Base-by-base conservation (phyloP, 2,797 vertebrate genomes). In the Tapirus indicus region DNA sequence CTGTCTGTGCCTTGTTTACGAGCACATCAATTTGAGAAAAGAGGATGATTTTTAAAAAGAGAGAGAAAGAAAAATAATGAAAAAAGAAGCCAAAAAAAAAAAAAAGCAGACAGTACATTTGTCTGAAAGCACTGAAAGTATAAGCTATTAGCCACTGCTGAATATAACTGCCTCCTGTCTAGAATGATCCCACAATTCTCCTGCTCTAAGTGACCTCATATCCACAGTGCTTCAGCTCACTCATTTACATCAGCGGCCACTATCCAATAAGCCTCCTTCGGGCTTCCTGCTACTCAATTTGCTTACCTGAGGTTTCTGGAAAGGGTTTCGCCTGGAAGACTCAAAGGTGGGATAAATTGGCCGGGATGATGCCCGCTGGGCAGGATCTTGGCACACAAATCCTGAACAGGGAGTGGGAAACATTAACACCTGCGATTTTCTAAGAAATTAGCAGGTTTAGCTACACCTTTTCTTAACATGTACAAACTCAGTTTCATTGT, bases 341-440 rank as follows among this genome's bases (percentile, higher is more conserved):
- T 99, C 99, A 96, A 98, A 98, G 25, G 98, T 97, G 92, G 98
- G 98, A 98, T 99, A 99, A 97, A 99, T 95, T 66, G 98, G 86
- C 47, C 98, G 98, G 38, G 97, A 97, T 94, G 98, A 97, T 95
- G 98, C 82, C 93, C 98, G 99, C 84, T 98, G 99, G 94, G 99
- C 96, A 93, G 99, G 99, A 98, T 99, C 99, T 97, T 99, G 99
- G 98, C 99, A 99, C 88, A 99, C 99, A 10, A 99, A 99, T 77
- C 99, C 99, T 99, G 95, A 82, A 97, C 78, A 66, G 95, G 94
- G 78, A 88, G 97, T 35, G 27, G 96, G 83, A 56, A 93, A 97
- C 20, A 83, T 88, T 96, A 97, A 94, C 97, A 94, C n/a, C 77
- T 78, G 21, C 29, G 27, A 89, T 93, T 93, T 91, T 80, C 91